These are phyloP conservation scores for Manis javanica DNA, from an alignment of 2,797 vertebrate species.

Conservation along the genomic window DNA sequence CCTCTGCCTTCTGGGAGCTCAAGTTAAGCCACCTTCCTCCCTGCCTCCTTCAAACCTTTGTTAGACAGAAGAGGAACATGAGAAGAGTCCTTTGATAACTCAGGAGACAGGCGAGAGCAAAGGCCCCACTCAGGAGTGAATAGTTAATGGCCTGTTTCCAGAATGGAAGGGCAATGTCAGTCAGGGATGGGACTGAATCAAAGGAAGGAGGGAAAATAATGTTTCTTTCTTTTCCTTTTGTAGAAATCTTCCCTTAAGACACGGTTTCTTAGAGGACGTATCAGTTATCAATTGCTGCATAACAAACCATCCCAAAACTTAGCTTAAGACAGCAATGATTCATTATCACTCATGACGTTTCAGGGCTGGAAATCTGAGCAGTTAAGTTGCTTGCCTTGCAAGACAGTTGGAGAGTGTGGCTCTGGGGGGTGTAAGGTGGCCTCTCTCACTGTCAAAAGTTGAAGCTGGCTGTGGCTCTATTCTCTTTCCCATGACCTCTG, in stretches of 20 bases:
- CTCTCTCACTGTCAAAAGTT: not conserved
- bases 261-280: not conserved
- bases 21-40: not conserved
- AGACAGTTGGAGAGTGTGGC: not conserved
- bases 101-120: not conserved
- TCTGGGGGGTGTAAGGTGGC: not conserved
- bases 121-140: not conserved
- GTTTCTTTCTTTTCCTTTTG: not conserved
- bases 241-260: not conserved
- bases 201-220: not conserved
- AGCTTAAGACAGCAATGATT: not conserved
- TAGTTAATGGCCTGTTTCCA: not conserved
- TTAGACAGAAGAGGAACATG: not conserved
- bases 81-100: constrained; percentile 7
- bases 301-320: not conserved
- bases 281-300: not conserved
- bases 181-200: not conserved
- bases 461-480: not conserved
- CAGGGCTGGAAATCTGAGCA: not conserved
- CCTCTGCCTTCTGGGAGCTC: not conserved
- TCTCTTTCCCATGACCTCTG: not conserved
- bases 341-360: not conserved
- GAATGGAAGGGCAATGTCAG: not conserved
- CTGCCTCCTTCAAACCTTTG: not conserved
- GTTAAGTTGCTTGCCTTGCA: not conserved